These are phyloP conservation scores for Fulica atra DNA, from an alignment of 2,113 vertebrate genomes.

Conservation along the genomic window DNA sequence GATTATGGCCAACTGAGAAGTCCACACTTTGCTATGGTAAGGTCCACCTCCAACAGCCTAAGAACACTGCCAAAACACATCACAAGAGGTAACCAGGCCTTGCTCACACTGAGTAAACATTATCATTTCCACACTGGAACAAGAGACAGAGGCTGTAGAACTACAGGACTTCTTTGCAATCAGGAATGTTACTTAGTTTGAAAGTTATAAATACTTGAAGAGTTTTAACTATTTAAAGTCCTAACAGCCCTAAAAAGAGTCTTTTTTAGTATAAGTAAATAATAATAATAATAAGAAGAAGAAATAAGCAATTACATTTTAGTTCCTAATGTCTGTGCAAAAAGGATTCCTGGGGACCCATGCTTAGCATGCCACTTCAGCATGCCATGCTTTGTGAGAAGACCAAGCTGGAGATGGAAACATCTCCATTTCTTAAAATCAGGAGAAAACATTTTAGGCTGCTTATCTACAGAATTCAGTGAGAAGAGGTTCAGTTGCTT, in stretches of 20 bases:
- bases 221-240: not conserved
- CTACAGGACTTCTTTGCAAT: not conserved
- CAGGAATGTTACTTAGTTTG: not conserved
- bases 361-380: not conserved
- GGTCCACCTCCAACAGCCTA: not conserved
- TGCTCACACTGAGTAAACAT: not conserved
- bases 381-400: not conserved
- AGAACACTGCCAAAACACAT: accelerated
- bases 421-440: not conserved
- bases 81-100: not conserved
- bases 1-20: not conserved
- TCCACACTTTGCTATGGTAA: not conserved
- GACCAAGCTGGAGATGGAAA: not conserved
- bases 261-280: not conserved
- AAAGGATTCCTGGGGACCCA: not conserved
- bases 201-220: not conserved
- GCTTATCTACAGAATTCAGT: not conserved
- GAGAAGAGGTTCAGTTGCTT: not conserved
- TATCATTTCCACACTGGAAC: no score
- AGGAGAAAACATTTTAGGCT: not conserved
- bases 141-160: not conserved
- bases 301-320: not conserved
- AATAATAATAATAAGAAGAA: not conserved
- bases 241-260: not conserved
- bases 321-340: not conserved